Evolutionary conservation across 64 coral and sea anemone genomes (phyloP), one percentile per base, ranked within the genome.

Genomic region (Montipora foliosa): DNA sequence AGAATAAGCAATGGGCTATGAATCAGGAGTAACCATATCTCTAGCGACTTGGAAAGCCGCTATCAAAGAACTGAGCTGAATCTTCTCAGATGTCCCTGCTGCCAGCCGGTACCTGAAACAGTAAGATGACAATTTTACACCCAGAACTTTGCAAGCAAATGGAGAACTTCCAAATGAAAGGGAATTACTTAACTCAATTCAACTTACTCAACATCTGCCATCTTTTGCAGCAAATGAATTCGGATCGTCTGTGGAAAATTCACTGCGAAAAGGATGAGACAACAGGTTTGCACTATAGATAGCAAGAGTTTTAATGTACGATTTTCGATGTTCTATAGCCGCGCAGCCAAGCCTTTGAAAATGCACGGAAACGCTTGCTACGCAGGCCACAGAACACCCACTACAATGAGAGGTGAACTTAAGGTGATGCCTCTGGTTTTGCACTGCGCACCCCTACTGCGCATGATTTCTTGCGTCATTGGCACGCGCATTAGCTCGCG

Each of bases 171-270:
- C 2, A 81, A 77, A 11, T 29, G 11, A 17, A 77, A 77, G 3
- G 11, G 20, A 19, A 77, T 45, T 45, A 45, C 75, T 45, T 77
- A 79, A 49, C 3, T 49, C 25, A 4, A 78, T 45, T 47, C 12
- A 29, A 94, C 97, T 98, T 89, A 98, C 97, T 98, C 97, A 75
- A 95, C 81, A 84, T 98, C 91, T 44, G 97, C 97, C 94, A 98
- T 94, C 77, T 98, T 98, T 49, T 98, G 91, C 78, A 98, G 80
- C 72, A 98, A 89, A 12, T 96, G 95, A 83, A 98, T 94, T 89
- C 92, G 49, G n/a, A 98, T 87, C 51, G 87, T 82, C 20, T 92
- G 89, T 20, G 97, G 94, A 76, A 96, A 98, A 47, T 98, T 89
- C 25, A 98, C 97, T 98, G 52, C 22, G 76, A 90, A 64, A 12